Base-by-base conservation (phyloP, 2,888 invertebrate species). In the Campaea margaritaria region DNA sequence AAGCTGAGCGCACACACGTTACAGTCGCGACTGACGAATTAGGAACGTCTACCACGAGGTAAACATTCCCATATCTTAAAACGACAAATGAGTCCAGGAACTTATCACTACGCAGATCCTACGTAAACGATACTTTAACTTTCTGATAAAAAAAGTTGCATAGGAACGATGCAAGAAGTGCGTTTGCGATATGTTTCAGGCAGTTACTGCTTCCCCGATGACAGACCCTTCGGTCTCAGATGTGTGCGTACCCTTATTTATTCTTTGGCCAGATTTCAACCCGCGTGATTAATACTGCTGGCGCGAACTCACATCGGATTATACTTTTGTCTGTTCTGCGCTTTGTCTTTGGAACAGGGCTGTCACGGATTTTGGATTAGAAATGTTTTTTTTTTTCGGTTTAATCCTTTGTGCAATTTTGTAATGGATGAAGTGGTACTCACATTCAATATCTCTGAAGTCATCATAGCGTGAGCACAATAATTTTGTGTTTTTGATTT, bases 201-300 rank as follows among this genome's bases (percentile, higher is more conserved):
- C 21, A 21, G 21, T 21, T 3, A 21, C 21, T 21, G 21, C 21
- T 21, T 21, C 21, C 21, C 3, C 21, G 21, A 21, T 21, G 21
- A 21, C 21, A 5, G 21, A 21, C 21, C 21, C 5, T 21, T 5
- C 15, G 12, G 7, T 49, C 8, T 10, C 27, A 28, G 39, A 28
- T 48, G 14, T 50, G 31, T 3, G 21, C 2, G 0, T 2, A 14
- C 42, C 43, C 16, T 51, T 77, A 82, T 80, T 82, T 79, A 82
- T 81, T 16, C 79, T 41, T 28, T 41, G 49, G 41, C 12, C 36
- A 14, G 53, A 57, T 49, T 46, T 51, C 58, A 55, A 51, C 48
- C 79, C 65, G 81, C 64, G 84, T 90, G 91, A 91, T 91, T 89
- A 89, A 90, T 91, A 76, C 85, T 74, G 75, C 75, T 74, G 84